Evolutionary conservation across 1,140 invertebrate species (phyloP), one percentile per base, ranked within the genome.

Genomic region (Danaus melanippus): DNA sequence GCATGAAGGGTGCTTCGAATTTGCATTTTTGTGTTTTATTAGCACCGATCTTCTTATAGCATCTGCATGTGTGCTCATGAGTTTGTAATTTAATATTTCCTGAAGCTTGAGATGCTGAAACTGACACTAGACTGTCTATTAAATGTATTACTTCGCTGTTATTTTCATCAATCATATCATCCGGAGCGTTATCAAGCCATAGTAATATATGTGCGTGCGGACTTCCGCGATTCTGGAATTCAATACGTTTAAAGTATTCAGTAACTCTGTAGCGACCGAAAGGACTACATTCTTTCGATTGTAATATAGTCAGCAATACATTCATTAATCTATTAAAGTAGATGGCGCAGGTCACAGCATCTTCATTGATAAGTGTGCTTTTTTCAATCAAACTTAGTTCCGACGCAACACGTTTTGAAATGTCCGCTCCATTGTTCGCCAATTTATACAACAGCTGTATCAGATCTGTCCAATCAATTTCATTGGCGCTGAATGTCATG

Each of bases 261-360:
- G 21, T 2, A 3, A 56, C n/a, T 50, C 54, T 43, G 12, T 49
- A 56, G n/a, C 43, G 42, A 12, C 45, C 50, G 10, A 53, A 46
- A 12, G 50, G 50, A 47, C 39, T 58, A 5, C 45, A 17, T 32
- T n/a, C 43, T 32, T 56, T 56, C 44, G 54, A 49, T 50, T 56
- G 46, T n/a, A 56, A 21, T 9, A 58, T 11, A 15, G 45, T 51
- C 11, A 55, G 8, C 4, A 55, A n/a, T 11, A 11, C 10, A 53
- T 71, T 68, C 6, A 83, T 66, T 17, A 83, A 48, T 67, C 77
- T 84, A 60, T 81, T 71, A 50, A 79, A 84, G 57, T 83, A 74
- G 12, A 80, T 76, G 46, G 69, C 72, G 63, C 80, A 86, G n/a
- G 79, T 84, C 12, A 84, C 78, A 9, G 85, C 68, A 69, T 88